Percentiles rank a stretch among this genome's conserved stretches.
phyloP scores from a whole-genome alignment of 1,140 invertebrate species.

The Eulimnadia texana region DNA sequence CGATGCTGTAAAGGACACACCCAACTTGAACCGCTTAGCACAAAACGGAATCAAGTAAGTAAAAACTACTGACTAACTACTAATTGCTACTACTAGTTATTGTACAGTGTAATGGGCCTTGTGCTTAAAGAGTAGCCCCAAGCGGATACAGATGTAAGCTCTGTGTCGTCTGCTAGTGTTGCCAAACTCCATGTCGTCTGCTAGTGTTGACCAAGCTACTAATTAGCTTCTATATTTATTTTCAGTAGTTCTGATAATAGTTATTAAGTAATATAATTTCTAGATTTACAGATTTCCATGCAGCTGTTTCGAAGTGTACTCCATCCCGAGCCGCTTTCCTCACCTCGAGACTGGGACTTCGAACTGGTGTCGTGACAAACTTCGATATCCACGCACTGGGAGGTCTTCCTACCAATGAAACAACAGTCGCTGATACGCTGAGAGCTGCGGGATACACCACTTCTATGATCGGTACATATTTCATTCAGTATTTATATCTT shows the following conservation, averaged over 20 bases:
- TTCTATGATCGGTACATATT: conserved; percentile 18
- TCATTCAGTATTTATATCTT: no score
- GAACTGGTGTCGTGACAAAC: conserved; percentile 20
- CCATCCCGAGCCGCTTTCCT: conserved; percentile 19
- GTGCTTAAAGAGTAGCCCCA: no score
- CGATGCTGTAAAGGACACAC: conserved; percentile 13
- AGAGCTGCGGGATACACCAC: conserved; percentile 18
- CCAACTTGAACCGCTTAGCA: conserved; percentile 19
- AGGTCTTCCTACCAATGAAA: conserved; percentile 19
- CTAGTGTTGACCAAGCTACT: neutral
- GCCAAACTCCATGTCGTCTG: no score
- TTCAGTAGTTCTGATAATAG: neutral
- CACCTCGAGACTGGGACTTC: conserved; percentile 16
- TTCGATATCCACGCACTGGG: conserved; percentile 16
- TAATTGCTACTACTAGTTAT: no score
- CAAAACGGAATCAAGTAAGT: conserved; percentile 18
- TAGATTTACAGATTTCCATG: conserved; percentile 21
- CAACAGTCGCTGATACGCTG: conserved; percentile 18
- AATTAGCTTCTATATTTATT: neutral
- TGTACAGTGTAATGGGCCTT: no score
- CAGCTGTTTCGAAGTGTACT: conserved; percentile 19
- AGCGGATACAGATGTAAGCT: no score
- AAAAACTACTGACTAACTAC: neutral
- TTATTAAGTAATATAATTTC: neutral
- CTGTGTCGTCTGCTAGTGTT: no score